Percentiles rank a stretch among this genome's conserved stretches.
Evolutionary conservation across 64 coral and sea anemone species (phyloP).

Genomic region (Pocillopora damicornis): DNA sequence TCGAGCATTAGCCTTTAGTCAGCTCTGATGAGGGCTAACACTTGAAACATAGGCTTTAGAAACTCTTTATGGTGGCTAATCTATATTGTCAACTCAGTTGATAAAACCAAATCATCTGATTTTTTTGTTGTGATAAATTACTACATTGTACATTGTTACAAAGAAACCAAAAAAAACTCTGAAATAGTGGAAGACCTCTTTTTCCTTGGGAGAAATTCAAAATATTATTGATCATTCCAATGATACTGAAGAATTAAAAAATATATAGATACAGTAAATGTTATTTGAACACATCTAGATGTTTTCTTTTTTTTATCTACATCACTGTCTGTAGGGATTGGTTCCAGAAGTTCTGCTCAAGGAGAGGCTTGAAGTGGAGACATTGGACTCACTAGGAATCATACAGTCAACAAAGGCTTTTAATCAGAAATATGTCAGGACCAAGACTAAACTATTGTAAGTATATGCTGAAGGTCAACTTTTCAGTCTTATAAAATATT

Average conservation of each 20-base stretch:
- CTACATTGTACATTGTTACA: no score
- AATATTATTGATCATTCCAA: no score
- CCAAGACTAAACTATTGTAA: conserved; percentile 97
- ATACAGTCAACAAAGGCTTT: conserved; percentile 80
- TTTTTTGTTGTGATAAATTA: no score
- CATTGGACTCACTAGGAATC: conserved; percentile 81
- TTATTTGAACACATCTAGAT: not conserved
- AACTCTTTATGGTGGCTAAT: no score
- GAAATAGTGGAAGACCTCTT: not conserved
- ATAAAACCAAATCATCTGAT: no score
- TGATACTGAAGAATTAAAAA: not conserved
- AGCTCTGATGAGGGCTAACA: no score
- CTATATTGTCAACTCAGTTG: no score
- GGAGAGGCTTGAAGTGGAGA: conserved; percentile 92
- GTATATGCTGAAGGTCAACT: not conserved
- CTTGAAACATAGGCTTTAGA: no score
- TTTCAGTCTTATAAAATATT: no score
- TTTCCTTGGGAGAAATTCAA: no score
- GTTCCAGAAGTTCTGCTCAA: conserved; percentile 91
- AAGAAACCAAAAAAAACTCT: no score
- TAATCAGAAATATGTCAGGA: conserved; percentile 95
- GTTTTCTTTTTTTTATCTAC: not conserved
- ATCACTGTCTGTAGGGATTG: conserved; percentile 36
- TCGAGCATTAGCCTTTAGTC: no score
- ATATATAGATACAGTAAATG: not conserved